Base-by-base conservation (phyloP, 2,888 invertebrate genomes). In the Nemurella pictetii region DNA sequence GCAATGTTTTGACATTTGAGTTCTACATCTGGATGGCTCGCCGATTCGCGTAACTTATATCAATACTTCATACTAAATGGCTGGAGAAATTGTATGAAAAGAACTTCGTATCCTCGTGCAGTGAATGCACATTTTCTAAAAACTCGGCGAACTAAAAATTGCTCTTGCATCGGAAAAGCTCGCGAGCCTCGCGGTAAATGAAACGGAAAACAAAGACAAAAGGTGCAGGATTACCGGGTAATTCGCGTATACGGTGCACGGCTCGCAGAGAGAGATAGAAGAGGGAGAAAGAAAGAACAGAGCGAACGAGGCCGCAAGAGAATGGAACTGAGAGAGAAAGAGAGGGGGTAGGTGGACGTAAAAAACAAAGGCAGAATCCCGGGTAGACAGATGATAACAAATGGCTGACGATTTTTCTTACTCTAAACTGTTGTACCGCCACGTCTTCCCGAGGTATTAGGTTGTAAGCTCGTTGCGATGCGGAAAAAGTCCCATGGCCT, bases 341-440 rank as follows among this genome's bases (percentile, higher is more conserved):
- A 35, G 35, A 7, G 35, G 35, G 35, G 15, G 75, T 3, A 29
- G 78, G 15, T 12, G n/a, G 30, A n/a, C 30, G 25, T 12, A 80
- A 83, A 85, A 85, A 78, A 80, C 77, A 83, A 85, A 83, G 30
- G 82, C 72, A n/a, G 83, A 83, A 77, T 75, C 83, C 80, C 30
- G 32, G 27, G 28, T 5, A 77, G 85, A 83, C 85, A 85, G 85
- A 85, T 85, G 85, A 85, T 83, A 85, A 85, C 77, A 74, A 85
- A 85, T 85, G 85, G 85, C 32, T 77, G 55, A 72, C 78, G 80
- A 85, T 85, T 85, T 85, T 85, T 85, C 85, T 85, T 85, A 85
- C 85, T 85, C 85, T 83, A 77, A 35, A 75, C 83, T 83, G 83
- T 78, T 83, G 85, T 82, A 55, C 81, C 55, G 82, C 29, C 35